Percentiles rank a stretch among this genome's conserved stretches.
These are phyloP conservation scores for Chaenogobius annularis DNA, from an alignment of 2,113 vertebrate species.

Conservation along the genomic window DNA sequence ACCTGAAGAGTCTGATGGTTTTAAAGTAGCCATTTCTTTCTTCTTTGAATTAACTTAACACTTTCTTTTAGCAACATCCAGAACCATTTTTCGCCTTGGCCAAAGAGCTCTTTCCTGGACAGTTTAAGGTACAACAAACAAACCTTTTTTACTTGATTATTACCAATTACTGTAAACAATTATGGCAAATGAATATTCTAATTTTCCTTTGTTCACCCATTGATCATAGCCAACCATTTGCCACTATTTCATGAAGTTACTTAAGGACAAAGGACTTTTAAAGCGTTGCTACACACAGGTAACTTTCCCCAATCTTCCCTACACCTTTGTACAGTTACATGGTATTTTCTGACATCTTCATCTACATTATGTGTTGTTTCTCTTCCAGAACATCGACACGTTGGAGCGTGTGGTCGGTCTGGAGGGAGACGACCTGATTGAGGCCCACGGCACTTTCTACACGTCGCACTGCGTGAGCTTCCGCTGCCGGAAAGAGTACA, in stretches of 20 bases:
- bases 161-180: too few relatives aligned
- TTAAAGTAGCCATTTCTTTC: background rate
- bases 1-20: background rate
- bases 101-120: conserved; percentile 88
- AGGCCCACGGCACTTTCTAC: conserved; percentile 90
- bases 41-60: background rate
- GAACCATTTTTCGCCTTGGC: conserved; percentile 92
- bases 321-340: background rate
- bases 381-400: conserved; percentile 87
- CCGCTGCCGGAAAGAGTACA: conserved; percentile 79
- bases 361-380: background rate
- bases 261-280: conserved; percentile 88
- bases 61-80: conserved; percentile 82
- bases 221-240: conserved; percentile 83
- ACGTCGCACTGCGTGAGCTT: conserved; percentile 85
- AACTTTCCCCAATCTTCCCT: background rate
- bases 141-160: background rate
- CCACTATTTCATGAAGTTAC: conserved; percentile 91
- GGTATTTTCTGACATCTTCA: background rate
- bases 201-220: background rate
- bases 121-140: conserved; percentile 86
- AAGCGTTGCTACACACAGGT: conserved; percentile 92
- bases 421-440: conserved; percentile 82
- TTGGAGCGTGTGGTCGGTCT: conserved; percentile 88
- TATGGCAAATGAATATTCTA: background rate